Percentiles rank a stretch among this genome's conserved stretches.
Conservation (phyloP, 2,888 invertebrate species). For the Lamellibrachia columna region DNA sequence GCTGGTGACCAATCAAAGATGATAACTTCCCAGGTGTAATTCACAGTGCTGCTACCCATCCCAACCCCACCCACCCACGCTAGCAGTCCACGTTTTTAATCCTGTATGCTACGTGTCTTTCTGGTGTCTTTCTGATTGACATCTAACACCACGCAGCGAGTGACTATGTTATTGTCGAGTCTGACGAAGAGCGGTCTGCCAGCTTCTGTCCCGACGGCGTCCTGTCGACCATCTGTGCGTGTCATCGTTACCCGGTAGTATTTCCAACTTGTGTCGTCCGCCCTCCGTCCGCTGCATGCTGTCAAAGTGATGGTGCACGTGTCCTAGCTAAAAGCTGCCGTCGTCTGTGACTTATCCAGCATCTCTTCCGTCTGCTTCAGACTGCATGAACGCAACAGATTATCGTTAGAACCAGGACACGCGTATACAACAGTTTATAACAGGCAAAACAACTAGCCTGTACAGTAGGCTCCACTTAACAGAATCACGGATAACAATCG, state of each 20-base stretch:
- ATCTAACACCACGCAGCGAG: not conserved
- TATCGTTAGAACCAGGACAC: not conserved
- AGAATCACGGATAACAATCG: too few relatives aligned
- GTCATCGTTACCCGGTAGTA: conserved; percentile 10
- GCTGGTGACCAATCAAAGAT: not conserved
- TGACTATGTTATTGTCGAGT: not conserved
- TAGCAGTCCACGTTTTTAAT: not conserved
- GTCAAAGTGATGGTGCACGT: not conserved
- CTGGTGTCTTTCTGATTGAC: not conserved
- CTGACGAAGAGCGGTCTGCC: not conserved
- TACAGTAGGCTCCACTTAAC: too few relatives aligned
- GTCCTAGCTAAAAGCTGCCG: conserved; percentile 9
- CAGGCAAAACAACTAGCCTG: too few relatives aligned
- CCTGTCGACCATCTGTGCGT: not conserved
- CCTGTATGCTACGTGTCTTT: not conserved
- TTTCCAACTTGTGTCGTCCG: not conserved
- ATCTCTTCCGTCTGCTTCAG: conserved; percentile 16
- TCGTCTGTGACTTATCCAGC: not conserved
- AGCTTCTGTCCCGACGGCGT: not conserved
- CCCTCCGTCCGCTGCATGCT: not conserved
- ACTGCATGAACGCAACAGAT: not conserved
- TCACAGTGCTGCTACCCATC: not conserved
- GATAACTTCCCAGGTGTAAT: not conserved
- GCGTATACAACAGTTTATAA: too few relatives aligned
- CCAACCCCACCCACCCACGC: not conserved